Base-by-base conservation (phyloP, 2,113 vertebrate genomes). In the Anhinga anhinga region DNA sequence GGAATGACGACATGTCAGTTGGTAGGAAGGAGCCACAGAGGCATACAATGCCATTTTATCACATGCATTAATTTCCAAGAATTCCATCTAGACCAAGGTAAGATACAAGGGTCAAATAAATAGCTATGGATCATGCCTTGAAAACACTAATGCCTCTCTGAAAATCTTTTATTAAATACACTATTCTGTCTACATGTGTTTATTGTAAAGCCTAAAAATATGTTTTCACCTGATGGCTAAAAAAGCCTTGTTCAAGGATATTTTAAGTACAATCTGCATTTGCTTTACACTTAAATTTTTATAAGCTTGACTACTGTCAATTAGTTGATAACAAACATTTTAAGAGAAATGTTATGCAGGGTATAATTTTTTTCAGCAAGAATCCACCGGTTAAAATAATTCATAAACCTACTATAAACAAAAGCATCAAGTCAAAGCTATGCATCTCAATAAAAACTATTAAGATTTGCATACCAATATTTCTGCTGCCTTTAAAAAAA, bases 291-390 rank as follows among this genome's bases (percentile, higher is more conserved):
- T 20, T 74, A 55, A 74, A 71, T 17, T 91, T 88, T 55, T 36
- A 67, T 52, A 94, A 81, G 70, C 47, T 71, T 71, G 66, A 82
- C 88, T 81, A 34, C 13, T 95, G 63, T 22, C 50, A 92, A 84
- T 86, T 71, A 90, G 61, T 22, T 74, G 19, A 49, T n/a, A 91
- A 61, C 8, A 88, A 92, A 72, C 20, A 61, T 65, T 87, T 88
- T 26, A 19, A 50, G 79, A 74, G 3, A 95, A 86, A 72, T 21
- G 21, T 36, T 32, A 13, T 56, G 29, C 9, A 32, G 45, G 14
- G 15, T 34, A 21, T 27, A 26, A 15, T 30, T 76, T 81, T 98
- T 7, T 98, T 98, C 98, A 99, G 98, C 87, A 99, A 98, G 96
- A 99, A 98, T 98, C 98, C 42, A 80, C 13, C 20, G 52, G 34